Base-by-base conservation (phyloP, 1,140 invertebrate species). In the Scaptomyza pallida region DNA sequence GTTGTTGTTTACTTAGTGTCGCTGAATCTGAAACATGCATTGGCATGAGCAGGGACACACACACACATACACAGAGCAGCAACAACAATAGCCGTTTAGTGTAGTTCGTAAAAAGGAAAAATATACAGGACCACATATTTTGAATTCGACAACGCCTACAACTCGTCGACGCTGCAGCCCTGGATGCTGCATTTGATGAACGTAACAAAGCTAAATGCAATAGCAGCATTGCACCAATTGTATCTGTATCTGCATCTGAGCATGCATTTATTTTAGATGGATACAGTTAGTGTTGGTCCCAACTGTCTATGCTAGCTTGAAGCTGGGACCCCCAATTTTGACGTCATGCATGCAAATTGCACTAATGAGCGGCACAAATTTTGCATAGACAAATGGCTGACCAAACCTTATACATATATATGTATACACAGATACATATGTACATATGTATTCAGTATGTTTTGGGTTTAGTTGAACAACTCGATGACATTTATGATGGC, bases 301-400 rank as follows among this genome's bases (percentile, higher is more conserved):
- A 61, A 30, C 35, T 70, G 52, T 15, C 33, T 37, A n/a, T n/a
- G 33, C n/a, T 65, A 68, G 62, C 68, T 77, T 61, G 48, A 78
- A 71, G 40, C 60, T 74, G 74, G 60, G 61, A 30, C 73, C 71
- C 79, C 73, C 71, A 75, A 76, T 86, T 85, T 85, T 85, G 80
- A 77, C 70, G 61, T 74, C 83, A 86, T 86, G 80, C 81, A 86
- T 85, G 80, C 80, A 86, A 85, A 85, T 85, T 80, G 80, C 81
- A 86, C 81, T 85, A 85, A 85, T 85, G 81, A 86, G 81, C 72
- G 68, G 37, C 48, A 56, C 68, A 80, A 85, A 85, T 85, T 85
- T 86, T 71, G 81, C 81, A 86, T 85, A 86, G 72, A 73, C 81
- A 86, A 85, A 85, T 74, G 72, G 56, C 37, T 63, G 72, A 26